Evolutionary conservation across 2,113 vertebrate genomes (phyloP).

Genomic region (Platysteira castanea): DNA sequence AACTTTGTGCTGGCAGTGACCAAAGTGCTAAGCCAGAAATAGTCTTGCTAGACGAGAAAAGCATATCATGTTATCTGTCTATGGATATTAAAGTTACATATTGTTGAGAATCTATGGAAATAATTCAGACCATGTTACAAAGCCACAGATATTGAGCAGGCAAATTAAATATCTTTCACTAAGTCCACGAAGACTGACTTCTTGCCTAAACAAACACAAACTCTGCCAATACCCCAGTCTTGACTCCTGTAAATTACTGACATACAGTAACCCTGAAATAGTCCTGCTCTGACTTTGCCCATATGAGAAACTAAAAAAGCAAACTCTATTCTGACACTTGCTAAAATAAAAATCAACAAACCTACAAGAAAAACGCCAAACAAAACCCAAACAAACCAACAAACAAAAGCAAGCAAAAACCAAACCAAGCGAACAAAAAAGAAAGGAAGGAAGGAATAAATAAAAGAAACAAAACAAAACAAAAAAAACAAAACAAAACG

Average conservation of each 20-base stretch:
- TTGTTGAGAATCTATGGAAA: neutral
- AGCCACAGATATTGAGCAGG: neutral
- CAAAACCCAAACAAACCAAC: neutral
- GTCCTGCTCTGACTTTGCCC: neutral
- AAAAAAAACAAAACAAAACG: neutral
- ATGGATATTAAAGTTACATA: neutral
- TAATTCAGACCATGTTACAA: neutral
- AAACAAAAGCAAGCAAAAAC: rapidly evolving
- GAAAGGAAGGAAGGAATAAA: neutral
- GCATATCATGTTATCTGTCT: neutral
- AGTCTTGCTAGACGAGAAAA: neutral
- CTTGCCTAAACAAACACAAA: neutral
- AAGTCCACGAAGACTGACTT: neutral
- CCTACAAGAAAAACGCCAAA: neutral
- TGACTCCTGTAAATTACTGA: neutral
- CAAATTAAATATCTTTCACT: neutral
- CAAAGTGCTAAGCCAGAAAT: neutral
- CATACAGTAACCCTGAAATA: neutral
- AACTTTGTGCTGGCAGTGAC: neutral
- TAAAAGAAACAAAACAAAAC: neutral
- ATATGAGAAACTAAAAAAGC: neutral
- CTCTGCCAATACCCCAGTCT: neutral
- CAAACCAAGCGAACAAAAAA: neutral
- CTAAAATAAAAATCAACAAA: neutral
- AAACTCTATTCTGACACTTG: neutral